phyloP scores from a whole-genome alignment of 2,888 invertebrate species.

The Brachypalpus laphriformis region DNA sequence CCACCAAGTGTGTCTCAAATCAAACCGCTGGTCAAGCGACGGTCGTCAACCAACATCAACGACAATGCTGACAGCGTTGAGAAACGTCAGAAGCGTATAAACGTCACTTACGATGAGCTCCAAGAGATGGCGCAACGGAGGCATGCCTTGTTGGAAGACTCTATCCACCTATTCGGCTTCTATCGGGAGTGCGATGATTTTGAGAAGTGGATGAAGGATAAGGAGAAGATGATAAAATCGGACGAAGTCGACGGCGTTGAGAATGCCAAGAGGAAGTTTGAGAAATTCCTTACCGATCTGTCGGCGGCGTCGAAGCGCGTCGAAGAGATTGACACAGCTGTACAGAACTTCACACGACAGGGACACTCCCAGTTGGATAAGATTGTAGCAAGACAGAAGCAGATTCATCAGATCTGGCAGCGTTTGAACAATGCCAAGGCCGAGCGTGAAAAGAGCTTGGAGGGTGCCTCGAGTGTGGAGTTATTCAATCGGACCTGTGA shows the following conservation, averaged over 20 bases:
- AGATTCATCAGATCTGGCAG: slow-evolving; percentile 95
- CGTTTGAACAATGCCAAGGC: slow-evolving; percentile 92
- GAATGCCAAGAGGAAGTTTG: slow-evolving; percentile 96
- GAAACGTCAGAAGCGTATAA: slow-evolving; percentile 90
- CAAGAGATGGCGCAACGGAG: slow-evolving; percentile 91
- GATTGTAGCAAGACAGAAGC: slow-evolving; percentile 89
- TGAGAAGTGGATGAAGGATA: slow-evolving; percentile 98
- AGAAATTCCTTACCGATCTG: slow-evolving; percentile 97
- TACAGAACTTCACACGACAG: slow-evolving; percentile 91
- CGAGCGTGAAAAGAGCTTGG: slow-evolving; percentile 94
- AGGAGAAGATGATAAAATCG: slow-evolving; percentile 92
- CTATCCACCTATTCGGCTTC: slow-evolving; percentile 95
- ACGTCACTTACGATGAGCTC: slow-evolving; percentile 91
- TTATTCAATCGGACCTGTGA: slow-evolving; percentile 97
- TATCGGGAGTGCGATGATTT: slow-evolving; percentile 99
- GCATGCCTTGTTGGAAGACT: slow-evolving; percentile 93
- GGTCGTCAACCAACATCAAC: slow-evolving; percentile 82
- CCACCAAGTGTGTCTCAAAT: slow-evolving; percentile 82
- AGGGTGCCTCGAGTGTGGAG: slow-evolving; percentile 97
- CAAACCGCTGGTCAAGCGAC: slow-evolving; percentile 82
- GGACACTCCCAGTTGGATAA: slow-evolving; percentile 94
- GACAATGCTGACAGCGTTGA: slow-evolving; percentile 90
- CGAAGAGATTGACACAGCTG: slow-evolving; percentile 93
- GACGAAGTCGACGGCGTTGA: slow-evolving; percentile 95
- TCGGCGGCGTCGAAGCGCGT: slow-evolving; percentile 96